Base-by-base conservation (phyloP, 2,888 invertebrate genomes). In the Entomobrya multifasciata region DNA sequence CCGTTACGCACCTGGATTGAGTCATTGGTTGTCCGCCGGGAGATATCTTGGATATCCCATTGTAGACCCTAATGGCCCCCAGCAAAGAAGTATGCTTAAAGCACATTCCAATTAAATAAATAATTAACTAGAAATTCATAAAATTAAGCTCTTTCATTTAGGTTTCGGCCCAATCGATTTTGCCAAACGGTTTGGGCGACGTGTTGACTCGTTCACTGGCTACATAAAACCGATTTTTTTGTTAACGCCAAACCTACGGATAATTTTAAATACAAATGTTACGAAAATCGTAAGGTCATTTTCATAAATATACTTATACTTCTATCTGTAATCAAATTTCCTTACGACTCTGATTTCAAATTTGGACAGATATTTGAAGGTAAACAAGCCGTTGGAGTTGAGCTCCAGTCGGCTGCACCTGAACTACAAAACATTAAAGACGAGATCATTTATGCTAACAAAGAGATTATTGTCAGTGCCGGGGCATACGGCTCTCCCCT, bases 51-150 rank as follows among this genome's bases (percentile, higher is more conserved):
- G 89, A 0, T 89, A 86, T 25, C 22, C 20, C 11, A 67, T 74
- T 8, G 44, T 27, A 22, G 89, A 87, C 47, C 76, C 89, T 6
- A 89, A 89, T 86, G 87, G 87, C 10, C 87, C 87, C 6, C 88
- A 88, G 49, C 15, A 11, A 62, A 62, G 65, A 15, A 84, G 88
- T 27, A n/a, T n/a, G n/a, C n/a, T n/a, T n/a, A n/a, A n/a, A n/a
- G n/a, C n/a, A n/a, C n/a, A n/a, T n/a, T n/a, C n/a, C n/a, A n/a
- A n/a, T n/a, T n/a, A n/a, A n/a, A n/a, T n/a, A n/a, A n/a, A n/a
- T n/a, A n/a, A n/a, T n/a, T n/a, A n/a, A n/a, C n/a, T n/a, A n/a
- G n/a, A n/a, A n/a, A n/a, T n/a, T n/a, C n/a, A n/a, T n/a, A n/a
- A n/a, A n/a, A n/a, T n/a, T n/a, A n/a, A n/a, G n/a, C n/a, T n/a